phyloP scores from a whole-genome alignment of 2,797 vertebrate genomes.

The Onychomys torridus region DNA sequence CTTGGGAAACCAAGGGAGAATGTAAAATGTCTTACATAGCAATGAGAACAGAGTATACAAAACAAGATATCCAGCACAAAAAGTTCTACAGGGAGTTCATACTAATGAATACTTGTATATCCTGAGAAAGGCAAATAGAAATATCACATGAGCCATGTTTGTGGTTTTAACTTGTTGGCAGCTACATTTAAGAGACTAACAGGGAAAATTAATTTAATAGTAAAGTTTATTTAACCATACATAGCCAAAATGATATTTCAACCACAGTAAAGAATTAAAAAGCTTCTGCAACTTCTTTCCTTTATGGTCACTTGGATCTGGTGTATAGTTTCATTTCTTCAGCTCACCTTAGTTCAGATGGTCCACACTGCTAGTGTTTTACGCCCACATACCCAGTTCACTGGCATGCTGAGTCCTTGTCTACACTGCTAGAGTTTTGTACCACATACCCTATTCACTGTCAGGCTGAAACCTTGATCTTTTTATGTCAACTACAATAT shows the following conservation, averaged over 20 bases:
- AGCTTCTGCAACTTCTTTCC: neutral
- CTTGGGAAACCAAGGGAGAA: neutral
- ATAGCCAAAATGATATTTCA: neutral
- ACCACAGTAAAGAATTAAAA: neutral
- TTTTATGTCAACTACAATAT: neutral
- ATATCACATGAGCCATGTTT: neutral
- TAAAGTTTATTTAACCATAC: neutral
- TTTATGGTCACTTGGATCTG: neutral
- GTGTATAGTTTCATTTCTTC: neutral
- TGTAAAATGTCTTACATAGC: neutral
- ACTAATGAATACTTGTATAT: neutral
- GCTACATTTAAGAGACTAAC: neutral
- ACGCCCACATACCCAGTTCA: neutral
- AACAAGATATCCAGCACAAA: neutral
- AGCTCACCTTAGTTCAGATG: neutral
- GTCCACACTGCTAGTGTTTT: no score
- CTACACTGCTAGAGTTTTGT: no score
- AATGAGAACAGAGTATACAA: neutral
- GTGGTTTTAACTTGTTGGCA: neutral
- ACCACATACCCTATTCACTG: neutral
- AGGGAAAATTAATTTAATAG: neutral
- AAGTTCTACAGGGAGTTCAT: neutral
- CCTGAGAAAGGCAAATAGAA: neutral
- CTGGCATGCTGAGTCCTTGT: neutral
- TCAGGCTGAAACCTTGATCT: neutral